Conservation (phyloP, 2,888 invertebrate species). For the Caenorhabditis angaria region DNA sequence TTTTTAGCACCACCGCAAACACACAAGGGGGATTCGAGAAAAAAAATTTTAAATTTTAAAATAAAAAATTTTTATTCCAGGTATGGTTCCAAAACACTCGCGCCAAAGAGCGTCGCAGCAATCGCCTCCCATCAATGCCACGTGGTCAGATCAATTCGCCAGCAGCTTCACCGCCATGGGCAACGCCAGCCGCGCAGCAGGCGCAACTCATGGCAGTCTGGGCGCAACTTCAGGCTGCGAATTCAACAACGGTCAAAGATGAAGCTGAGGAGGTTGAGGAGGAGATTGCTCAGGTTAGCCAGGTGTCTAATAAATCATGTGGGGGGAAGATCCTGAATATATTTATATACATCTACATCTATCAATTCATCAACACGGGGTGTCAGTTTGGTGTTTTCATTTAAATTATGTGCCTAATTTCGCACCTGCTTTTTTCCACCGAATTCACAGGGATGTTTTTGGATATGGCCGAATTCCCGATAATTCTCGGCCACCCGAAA, state of each 20-base stretch:
- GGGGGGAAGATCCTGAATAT: conserved; percentile 15
- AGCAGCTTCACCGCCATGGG: conserved; percentile 21
- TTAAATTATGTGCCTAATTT: conserved; percentile 43
- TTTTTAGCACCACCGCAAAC: conserved; percentile 29
- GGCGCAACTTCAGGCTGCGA: conserved; percentile 39
- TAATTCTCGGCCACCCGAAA: no score
- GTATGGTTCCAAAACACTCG: conserved; percentile 97
- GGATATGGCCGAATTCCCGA: not conserved
- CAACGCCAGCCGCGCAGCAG: conserved; percentile 17
- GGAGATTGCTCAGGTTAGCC: conserved; percentile 16
- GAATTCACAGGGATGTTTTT: conserved; percentile 7
- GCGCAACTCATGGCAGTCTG: conserved; percentile 58
- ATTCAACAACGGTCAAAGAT: conserved; percentile 11
- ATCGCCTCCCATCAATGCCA: conserved; percentile 45
- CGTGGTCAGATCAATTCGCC: conserved; percentile 19
- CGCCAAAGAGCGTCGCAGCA: conserved; percentile 76
- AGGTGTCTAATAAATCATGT: conserved; percentile 44
- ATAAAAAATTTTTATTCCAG: conserved; percentile 74
- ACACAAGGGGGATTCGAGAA: not conserved
- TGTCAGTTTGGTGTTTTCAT: conserved; percentile 29
- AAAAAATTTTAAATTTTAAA: conserved; percentile 3
- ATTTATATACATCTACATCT: conserved; percentile 47
- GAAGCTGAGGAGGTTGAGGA: not conserved
- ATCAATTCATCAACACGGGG: conserved; percentile 44
- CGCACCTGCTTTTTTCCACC: conserved; percentile 37